Evolutionary conservation across 2,797 vertebrate species (phyloP).

Genomic region (Florisuga fusca): DNA sequence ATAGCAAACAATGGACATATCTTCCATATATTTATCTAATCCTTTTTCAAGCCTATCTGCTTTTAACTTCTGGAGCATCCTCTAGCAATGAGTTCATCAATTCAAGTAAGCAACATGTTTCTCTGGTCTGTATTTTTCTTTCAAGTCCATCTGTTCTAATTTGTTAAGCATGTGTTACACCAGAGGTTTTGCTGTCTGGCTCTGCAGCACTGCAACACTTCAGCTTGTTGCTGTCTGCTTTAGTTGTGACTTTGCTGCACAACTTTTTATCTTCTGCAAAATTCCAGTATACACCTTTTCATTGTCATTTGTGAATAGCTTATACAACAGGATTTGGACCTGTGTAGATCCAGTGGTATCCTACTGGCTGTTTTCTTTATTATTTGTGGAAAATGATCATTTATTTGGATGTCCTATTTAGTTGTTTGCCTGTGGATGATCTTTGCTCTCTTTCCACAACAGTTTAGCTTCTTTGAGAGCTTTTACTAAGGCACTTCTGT

Average conservation of each 20-base stretch:
- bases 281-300: background rate
- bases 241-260: background rate
- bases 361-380: background rate
- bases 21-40: background rate
- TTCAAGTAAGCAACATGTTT: background rate
- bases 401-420: background rate
- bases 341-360: background rate
- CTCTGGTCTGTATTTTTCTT: background rate
- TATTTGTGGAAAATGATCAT: background rate
- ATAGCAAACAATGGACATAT: background rate
- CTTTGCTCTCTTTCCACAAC: background rate
- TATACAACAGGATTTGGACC: background rate
- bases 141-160: background rate
- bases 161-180: background rate
- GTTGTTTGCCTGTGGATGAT: background rate
- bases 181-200: background rate
- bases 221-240: background rate
- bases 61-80: background rate
- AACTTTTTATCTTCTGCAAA: background rate
- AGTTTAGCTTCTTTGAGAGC: background rate
- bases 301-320: background rate
- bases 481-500: background rate
- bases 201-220: background rate
- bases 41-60: background rate
- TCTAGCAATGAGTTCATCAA: background rate